Conservation (phyloP, 2,113 vertebrate species). For the Oryzias curvinotus region DNA sequence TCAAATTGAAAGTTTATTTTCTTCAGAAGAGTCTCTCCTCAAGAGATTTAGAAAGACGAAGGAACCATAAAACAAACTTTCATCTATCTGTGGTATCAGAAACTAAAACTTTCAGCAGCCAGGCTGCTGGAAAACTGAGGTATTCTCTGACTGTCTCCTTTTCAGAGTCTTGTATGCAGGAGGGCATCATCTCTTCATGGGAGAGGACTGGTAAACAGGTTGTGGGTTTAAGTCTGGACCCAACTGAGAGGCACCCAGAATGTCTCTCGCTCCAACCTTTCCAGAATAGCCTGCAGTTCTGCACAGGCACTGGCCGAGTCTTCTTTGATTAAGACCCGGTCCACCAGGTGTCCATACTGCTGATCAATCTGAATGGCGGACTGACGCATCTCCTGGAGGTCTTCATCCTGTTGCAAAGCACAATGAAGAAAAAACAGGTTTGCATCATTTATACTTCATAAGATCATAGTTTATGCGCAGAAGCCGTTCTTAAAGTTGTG, state of each 20-base stretch:
- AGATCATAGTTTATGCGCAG: too few relatives aligned
- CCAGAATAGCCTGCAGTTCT: conserved; percentile 83
- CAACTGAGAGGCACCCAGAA: conserved; percentile 91
- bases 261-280: conserved; percentile 84
- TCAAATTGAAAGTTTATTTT: too few relatives aligned
- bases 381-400: conserved; percentile 88
- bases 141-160: conserved; percentile 31
- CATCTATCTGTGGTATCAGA: background rate
- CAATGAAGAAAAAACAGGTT: background rate
- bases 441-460: background rate
- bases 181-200: background rate
- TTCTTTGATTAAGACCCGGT: conserved; percentile 87
- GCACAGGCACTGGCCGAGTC: conserved; percentile 84
- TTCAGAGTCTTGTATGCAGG: background rate
- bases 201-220: background rate
- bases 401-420: conserved; percentile 80
- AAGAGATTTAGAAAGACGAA: too few relatives aligned
- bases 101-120: conserved; percentile 2
- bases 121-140: conserved; percentile 27
- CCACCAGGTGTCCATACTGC: conserved; percentile 89
- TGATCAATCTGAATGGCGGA: conserved; percentile 90
- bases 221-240: conserved; percentile 81
- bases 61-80: background rate
- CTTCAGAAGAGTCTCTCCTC: too few relatives aligned
- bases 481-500: too few relatives aligned